phyloP scores from a whole-genome alignment of 2,888 invertebrate genomes.

The Crocallis elinguaria region DNA sequence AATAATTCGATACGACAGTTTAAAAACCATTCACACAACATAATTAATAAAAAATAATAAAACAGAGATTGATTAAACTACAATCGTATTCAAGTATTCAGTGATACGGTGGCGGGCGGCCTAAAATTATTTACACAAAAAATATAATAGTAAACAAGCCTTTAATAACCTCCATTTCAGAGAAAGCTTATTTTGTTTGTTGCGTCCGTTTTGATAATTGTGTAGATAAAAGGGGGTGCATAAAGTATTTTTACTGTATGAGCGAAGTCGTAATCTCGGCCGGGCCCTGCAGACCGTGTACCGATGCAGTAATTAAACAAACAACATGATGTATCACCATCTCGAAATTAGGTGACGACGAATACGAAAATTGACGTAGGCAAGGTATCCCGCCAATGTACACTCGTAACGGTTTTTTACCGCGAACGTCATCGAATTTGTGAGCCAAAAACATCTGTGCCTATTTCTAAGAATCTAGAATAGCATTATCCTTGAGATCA shows the following conservation, averaged over 20 bases:
- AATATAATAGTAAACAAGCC: constrained; percentile 10
- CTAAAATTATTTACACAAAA: constrained; percentile 7
- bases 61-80: no score
- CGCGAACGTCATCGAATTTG: constrained; percentile 16
- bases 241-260: constrained; percentile 32
- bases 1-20: no score
- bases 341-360: constrained; percentile 29
- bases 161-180: constrained; percentile 20
- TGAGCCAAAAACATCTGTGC: constrained; percentile 13
- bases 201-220: constrained; percentile 56
- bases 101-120: no score
- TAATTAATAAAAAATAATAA: no score
- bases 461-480: constrained; percentile 6
- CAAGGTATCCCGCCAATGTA: constrained; percentile 10
- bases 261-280: constrained; percentile 23
- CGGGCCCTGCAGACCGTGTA: constrained; percentile 21
- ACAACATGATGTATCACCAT: constrained; percentile 33
- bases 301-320: constrained; percentile 26
- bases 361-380: constrained; percentile 21
- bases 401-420: constrained; percentile 24
- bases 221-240: constrained; percentile 51
- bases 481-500: constrained; percentile 16
- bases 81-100: no score
- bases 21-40: no score
- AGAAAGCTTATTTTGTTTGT: constrained; percentile 39